These are phyloP conservation scores for Lonchura striata DNA, from an alignment of 2,113 vertebrate species.

Conservation along the genomic window DNA sequence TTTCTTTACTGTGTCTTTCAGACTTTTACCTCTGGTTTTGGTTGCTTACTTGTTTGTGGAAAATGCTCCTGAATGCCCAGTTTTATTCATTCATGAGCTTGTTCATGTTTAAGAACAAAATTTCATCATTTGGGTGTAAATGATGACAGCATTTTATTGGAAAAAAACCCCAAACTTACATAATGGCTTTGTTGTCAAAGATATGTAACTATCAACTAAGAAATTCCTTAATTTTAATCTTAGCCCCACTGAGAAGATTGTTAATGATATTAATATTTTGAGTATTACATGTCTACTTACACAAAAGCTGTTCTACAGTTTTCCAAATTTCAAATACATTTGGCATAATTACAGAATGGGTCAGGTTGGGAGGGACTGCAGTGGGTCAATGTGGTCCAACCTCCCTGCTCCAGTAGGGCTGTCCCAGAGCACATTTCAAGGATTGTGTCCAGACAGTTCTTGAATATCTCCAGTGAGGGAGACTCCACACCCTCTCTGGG, in stretches of 20 bases:
- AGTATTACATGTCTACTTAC: background rate
- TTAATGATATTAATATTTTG: background rate
- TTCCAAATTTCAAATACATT: background rate
- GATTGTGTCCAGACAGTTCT: background rate
- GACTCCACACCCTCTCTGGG: background rate
- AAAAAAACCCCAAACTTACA: background rate
- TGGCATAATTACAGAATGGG: background rate
- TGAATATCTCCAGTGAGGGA: background rate
- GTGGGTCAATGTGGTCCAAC: no score
- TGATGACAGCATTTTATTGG: background rate
- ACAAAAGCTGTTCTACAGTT: background rate
- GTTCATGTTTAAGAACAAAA: background rate
- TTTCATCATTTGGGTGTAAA: background rate
- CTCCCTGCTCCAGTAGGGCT: background rate
- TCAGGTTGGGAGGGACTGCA: background rate
- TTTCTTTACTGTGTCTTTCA: background rate
- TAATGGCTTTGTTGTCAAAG: background rate
- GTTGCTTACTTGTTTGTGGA: background rate
- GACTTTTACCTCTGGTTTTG: background rate
- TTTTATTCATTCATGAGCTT: background rate
- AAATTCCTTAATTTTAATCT: background rate
- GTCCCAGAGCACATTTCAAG: background rate
- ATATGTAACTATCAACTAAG: background rate
- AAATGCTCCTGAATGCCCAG: background rate
- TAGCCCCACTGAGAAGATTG: rapidly evolving